Conservation (phyloP, 2,888 invertebrate genomes). For the Drosophila tripunctata region DNA sequence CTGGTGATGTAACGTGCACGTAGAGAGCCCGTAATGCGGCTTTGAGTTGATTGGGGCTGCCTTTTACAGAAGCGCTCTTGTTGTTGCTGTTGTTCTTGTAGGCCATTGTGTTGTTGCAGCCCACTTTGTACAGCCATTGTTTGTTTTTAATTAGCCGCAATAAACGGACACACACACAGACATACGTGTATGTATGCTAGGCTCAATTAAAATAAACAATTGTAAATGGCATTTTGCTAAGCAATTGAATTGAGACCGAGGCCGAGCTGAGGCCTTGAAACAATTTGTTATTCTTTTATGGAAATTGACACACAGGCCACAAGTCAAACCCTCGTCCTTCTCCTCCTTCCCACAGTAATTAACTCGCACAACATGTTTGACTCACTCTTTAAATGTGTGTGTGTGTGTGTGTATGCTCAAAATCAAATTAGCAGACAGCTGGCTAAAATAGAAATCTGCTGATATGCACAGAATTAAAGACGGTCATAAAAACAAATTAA, state of each 20-base stretch:
- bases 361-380: slow-evolving; percentile 73
- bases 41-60: slow-evolving; percentile 69
- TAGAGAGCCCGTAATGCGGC: slow-evolving; percentile 46
- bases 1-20: slow-evolving; percentile 19
- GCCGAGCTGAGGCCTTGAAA: slow-evolving; percentile 68
- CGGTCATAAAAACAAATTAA: slow-evolving; percentile 77
- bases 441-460: slow-evolving; percentile 73
- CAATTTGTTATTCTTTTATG: slow-evolving; percentile 66
- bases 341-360: slow-evolving; percentile 50
- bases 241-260: slow-evolving; percentile 74
- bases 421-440: slow-evolving; percentile 77
- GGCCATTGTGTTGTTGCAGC: slow-evolving; percentile 65
- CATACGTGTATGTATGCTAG: slow-evolving; percentile 39
- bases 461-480: slow-evolving; percentile 77
- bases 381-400: slow-evolving; percentile 60
- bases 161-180: slow-evolving; percentile 53
- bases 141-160: slow-evolving; percentile 82
- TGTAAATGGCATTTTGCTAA: slow-evolving; percentile 72
- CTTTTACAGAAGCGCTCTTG: slow-evolving; percentile 40
- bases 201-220: slow-evolving; percentile 78
- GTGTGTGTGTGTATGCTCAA: slow-evolving; percentile 53
- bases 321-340: not conserved
- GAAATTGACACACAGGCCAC: slow-evolving; percentile 28
- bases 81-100: too few relatives aligned
- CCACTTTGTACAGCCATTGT: slow-evolving; percentile 77